These are phyloP conservation scores for Conops quadrifasciatus DNA, from an alignment of 2,888 invertebrate genomes.

Conservation along the genomic window DNA sequence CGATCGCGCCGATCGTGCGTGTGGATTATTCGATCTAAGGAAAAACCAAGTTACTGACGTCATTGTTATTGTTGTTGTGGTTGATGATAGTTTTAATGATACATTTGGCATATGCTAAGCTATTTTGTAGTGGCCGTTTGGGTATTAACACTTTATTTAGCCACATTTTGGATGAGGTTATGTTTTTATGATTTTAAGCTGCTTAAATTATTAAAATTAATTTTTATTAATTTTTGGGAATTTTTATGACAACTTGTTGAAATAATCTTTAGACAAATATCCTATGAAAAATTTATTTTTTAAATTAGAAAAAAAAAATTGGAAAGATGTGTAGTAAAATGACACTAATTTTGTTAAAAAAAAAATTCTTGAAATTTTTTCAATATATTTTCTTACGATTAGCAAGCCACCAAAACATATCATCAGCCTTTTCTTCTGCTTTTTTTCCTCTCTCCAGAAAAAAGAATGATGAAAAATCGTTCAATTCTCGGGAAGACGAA, in stretches of 20 bases:
- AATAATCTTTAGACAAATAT: not conserved
- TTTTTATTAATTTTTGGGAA: not conserved
- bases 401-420: not conserved
- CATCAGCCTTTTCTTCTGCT: not conserved
- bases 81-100: not conserved
- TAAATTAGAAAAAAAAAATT: no score
- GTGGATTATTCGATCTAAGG: not conserved
- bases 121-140: not conserved
- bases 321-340: no score
- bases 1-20: not conserved
- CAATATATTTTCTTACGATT: no score
- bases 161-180: not conserved
- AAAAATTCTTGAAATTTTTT: no score
- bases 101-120: no score
- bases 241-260: conserved; percentile 1
- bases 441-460: not conserved
- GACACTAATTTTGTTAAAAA: no score
- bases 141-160: conserved; percentile 56
- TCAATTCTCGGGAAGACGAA: not conserved
- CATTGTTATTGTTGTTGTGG: conserved; percentile 1
- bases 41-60: not conserved
- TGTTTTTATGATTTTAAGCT: conserved; percentile 6
- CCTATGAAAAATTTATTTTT: no score
- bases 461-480: conserved; percentile 9
- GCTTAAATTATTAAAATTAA: conserved; percentile 17